A percentile compares a stretch with the other conserved stretches of the same genome.
Conservation (phyloP, 2,797 vertebrate species). For the Hypotaenidia okinawae region DNA sequence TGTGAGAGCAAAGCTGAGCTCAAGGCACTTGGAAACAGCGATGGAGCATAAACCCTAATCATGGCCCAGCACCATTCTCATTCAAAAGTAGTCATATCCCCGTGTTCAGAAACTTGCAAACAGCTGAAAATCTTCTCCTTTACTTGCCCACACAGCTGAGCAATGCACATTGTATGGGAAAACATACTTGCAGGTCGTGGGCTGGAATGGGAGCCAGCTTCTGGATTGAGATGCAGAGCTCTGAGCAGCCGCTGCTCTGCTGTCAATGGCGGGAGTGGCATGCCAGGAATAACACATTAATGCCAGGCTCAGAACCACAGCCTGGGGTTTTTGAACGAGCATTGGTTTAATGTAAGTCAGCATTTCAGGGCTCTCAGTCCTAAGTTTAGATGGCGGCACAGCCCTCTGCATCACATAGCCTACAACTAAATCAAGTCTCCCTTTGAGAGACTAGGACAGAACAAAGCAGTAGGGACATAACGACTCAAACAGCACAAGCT, state of each 20-base stretch:
- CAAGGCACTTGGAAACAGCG: neutral
- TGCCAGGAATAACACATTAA: slow-evolving; percentile 63
- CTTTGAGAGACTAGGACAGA: neutral
- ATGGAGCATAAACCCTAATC: neutral
- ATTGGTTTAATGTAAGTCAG: neutral
- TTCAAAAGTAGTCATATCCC: neutral
- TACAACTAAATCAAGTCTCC: neutral
- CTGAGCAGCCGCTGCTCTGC: neutral
- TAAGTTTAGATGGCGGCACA: neutral
- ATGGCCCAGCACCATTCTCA: neutral
- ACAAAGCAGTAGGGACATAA: neutral
- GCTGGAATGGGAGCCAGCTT: neutral
- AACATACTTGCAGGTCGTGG: neutral
- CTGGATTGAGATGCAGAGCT: neutral
- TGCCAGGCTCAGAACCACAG: slow-evolving; percentile 44
- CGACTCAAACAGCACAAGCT: neutral
- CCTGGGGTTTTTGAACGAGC: slow-evolving; percentile 33
- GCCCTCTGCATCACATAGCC: neutral
- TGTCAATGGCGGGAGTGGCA: slow-evolving; percentile 5
- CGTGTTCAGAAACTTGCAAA: neutral
- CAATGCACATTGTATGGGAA: neutral
- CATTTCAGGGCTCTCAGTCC: slow-evolving; percentile 29
- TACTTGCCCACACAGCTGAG: neutral
- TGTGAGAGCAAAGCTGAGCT: neutral
- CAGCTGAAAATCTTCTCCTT: neutral